Base-by-base conservation (phyloP, 2,888 invertebrate species). In the Aquatica leii region DNA sequence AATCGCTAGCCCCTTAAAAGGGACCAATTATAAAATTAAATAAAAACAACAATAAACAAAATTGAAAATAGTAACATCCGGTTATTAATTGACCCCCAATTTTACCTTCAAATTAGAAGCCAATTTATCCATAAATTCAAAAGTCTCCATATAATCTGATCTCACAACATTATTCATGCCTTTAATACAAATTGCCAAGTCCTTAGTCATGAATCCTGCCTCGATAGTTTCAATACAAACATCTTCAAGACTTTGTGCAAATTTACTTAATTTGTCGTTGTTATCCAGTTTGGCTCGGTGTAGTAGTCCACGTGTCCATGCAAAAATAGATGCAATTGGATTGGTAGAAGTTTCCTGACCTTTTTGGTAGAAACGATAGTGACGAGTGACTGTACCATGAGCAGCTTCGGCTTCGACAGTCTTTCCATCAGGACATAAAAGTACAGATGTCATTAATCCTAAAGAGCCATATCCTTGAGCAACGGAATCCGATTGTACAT, bases 301-400 rank as follows among this genome's bases (percentile, higher is more conserved):
- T 54, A 93, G 82, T 2, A 98, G 85, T 49, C 98, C 99, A 73
- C 91, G 88, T 0, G 97, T 95, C 99, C 99, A 99, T 1, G 99
- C 99, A 82, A 97, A 99, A 77, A 99, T 98, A 0, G 98, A 98
- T 17, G 98, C 98, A 77, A 99, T 98, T 0, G 98, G 96, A 82
- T 99, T 99, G 52, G 98, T 99, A 24, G 98, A 98, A 0, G 99
- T 99, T 83, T 98, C 98, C 81, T 97, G 93, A 69, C 98, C 98
- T 86, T 97, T 88, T 84, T 94, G 90, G 84, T 97, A 88, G 83
- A 91, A 87, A 54, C 94, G 87, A 82, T 88, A 97, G 80, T 97
- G 97, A 62, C 97, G 87, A 0, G 97, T 97, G 0, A 93, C 97
- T 0, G 98, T 98, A 43, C 98, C 98, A 80, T 99, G 98, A 62